Base-by-base conservation (phyloP, 2,113 vertebrate genomes). In the Penelope pileata region DNA sequence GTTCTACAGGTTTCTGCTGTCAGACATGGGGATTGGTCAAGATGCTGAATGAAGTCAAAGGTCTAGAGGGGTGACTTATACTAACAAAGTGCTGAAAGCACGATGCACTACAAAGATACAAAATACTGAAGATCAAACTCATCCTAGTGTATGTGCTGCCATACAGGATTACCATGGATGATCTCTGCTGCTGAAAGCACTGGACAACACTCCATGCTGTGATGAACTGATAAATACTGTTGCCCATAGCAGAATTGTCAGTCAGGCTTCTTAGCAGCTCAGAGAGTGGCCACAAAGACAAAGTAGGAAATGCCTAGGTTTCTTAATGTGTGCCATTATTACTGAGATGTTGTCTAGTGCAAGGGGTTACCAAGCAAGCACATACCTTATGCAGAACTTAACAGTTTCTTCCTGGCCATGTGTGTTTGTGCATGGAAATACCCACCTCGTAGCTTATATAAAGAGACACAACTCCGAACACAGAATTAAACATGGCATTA, bases 1-100 rank as follows among this genome's bases (percentile, higher is more conserved):
- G 48, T 62, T 45, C 63, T 66, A 8, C 58, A 29, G 22, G 30
- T 9, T 10, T 30, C 15, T 69, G 53, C n/a, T 85, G 22, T 36
- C 66, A 42, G 29, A 47, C 36, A 26, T 1, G 0, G 66, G 67
- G 34, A 24, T 56, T 47, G 38, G 27, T 6, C 0, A 3, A 74
- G 51, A 70, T 47, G 12, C 9, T 67, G 45, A 70, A 53, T 14
- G 48, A 79, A 58, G 32, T n/a, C 22, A 47, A 32, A 10, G 53
- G 22, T 15, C 47, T 53, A 60, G 38, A 72, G 21, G 22, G 13
- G 6, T 43, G 17, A 51, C 56, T 67, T 84, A 45, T 3, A 43
- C 23, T 14, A 43, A 11, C 38, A 56, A 5, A 83, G 26, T 38
- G 47, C 60, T 83, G 26, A 42, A 56, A 56, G 21, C n/a, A 40